Base-by-base conservation (phyloP, 2,113 vertebrate genomes). In the Sceloporus tristichus region DNA sequence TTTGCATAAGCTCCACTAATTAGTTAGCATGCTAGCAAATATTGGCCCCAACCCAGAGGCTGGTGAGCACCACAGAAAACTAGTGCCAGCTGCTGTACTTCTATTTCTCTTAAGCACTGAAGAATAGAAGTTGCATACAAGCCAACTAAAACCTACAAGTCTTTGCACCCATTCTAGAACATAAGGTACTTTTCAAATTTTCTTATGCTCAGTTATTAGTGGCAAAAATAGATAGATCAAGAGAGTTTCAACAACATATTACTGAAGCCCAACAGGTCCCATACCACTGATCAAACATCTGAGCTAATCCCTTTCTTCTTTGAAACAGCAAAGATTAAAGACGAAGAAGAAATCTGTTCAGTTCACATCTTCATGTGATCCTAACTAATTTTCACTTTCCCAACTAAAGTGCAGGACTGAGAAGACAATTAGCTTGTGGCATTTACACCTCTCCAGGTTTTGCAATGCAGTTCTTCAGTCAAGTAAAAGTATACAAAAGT, bases 1-100 rank as follows among this genome's bases (percentile, higher is more conserved):
- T 97, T 96, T 92, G 88, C 92, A 93, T 92, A 88, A 93, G 91
- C 77, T 87, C 65, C 62, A 54, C 87, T 83, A 88, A 88, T 88
- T 88, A 66, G 81, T 54, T 77, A 54, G 71, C 53, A 74, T 18
- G 42, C 80, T 83, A 29, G 62, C 80, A 68, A 83, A 77, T 88
- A 88, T 48, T 77, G 80, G 80, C 73, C 71, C 73, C 34, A n/a
- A 66, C n/a, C 19, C 73, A 83, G 42, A 77, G 80, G 21, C 73
- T 83, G 59, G 40, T 2, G 40, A 62, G 19, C 7, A 25, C n/a
- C 71, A 87, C 70, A 75, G 29, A 74, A 75, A 4, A 18, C 70
- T 81, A 18, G 66, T 54, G 42, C 56, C 80, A 83, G 29, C 59
- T 88, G 73, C 48, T 77, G 40, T 9, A 18, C 9, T 82, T 53